A percentile compares a stretch with the other conserved stretches of the same genome.
Conservation (phyloP, 2,113 vertebrate species). For the Boulengeromyrus knoepffleri region DNA sequence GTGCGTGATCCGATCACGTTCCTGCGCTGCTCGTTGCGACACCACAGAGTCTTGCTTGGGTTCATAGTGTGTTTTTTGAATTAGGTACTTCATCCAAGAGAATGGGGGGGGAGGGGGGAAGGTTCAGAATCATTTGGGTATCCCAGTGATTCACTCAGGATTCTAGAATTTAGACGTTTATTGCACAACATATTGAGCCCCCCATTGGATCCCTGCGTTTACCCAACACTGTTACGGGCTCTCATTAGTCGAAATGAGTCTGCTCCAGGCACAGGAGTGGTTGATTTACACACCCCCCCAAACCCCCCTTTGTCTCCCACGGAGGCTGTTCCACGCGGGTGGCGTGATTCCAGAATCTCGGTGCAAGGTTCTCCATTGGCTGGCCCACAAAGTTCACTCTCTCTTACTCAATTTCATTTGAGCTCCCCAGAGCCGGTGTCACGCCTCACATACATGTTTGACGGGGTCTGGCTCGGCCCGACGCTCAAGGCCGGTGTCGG, state of each 20-base stretch:
- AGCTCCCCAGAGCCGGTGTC: background rate
- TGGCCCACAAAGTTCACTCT: background rate
- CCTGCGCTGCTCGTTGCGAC: background rate
- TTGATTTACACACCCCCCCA: slow-evolving; percentile 39
- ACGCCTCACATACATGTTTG: background rate
- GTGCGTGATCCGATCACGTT: background rate
- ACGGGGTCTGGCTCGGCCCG: background rate
- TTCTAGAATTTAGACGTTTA: background rate
- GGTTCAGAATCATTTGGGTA: background rate
- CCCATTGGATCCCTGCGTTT: background rate
- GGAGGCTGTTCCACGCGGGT: background rate
- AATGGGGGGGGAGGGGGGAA: background rate
- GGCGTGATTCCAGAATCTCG: background rate
- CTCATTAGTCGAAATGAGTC: slow-evolving; percentile 53
- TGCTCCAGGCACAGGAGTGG: slow-evolving; percentile 39
- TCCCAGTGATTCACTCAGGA: background rate
- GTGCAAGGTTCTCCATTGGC: background rate
- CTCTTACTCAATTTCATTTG: background rate
- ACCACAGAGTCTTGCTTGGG: background rate
- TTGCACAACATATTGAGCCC: background rate
- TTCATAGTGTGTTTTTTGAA: background rate
- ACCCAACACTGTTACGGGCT: slow-evolving; percentile 23
- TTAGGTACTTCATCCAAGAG: background rate
- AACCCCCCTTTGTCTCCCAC: background rate
- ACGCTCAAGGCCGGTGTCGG: background rate